Conservation (phyloP, 2,797 vertebrate genomes). For the Onychomys leucogaster region DNA sequence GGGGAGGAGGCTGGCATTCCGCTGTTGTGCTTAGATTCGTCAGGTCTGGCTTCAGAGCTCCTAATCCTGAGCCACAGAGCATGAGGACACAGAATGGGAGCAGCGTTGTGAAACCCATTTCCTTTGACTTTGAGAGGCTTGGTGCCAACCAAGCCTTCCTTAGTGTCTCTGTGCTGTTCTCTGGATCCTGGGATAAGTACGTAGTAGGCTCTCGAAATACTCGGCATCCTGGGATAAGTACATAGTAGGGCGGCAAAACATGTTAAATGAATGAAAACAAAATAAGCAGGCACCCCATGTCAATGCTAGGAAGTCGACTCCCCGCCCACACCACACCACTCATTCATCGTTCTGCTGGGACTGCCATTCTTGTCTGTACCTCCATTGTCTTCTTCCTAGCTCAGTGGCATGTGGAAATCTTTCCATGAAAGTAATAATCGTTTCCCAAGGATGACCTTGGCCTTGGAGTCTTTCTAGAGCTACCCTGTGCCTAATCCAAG, state of each 20-base stretch:
- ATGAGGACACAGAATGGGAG: background rate
- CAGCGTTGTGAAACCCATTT: background rate
- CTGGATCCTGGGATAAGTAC: accelerated
- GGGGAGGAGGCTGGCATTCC: background rate
- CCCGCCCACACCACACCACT: background rate
- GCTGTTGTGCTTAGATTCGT: background rate
- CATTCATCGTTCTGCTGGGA: background rate
- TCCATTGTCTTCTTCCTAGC: background rate
- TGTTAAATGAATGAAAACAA: background rate
- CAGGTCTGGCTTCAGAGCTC: background rate
- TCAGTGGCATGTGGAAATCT: constrained; percentile 18
- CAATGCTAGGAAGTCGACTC: background rate
- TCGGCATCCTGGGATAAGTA: accelerated
- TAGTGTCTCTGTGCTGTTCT: background rate
- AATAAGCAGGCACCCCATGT: background rate
- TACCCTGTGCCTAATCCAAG: constrained; percentile 34
- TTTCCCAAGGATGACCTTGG: constrained; percentile 47
- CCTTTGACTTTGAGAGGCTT: background rate
- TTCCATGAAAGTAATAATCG: background rate
- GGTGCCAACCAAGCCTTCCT: background rate
- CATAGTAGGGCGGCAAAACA: background rate
- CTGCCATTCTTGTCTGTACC: background rate
- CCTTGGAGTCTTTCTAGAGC: constrained; percentile 27
- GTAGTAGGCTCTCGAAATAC: background rate
- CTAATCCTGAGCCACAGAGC: background rate